phyloP scores from a whole-genome alignment of 2,797 vertebrate species.

The Cirrhinus mrigala region DNA sequence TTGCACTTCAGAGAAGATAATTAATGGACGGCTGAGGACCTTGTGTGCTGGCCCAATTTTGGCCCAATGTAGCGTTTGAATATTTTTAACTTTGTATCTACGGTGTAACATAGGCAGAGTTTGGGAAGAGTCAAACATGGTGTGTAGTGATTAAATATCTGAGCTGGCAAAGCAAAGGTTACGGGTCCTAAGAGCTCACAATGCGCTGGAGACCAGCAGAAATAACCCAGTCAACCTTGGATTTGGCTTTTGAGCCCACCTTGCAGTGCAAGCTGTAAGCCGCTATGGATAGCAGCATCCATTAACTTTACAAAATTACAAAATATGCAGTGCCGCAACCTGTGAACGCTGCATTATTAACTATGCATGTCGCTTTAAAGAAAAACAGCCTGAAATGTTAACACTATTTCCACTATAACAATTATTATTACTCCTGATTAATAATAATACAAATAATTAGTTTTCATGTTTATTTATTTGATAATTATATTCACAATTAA shows the following conservation, averaged over 20 bases:
- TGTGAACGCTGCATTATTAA: background rate
- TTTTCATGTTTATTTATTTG: background rate
- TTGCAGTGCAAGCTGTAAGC: background rate
- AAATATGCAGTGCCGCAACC: too few relatives aligned
- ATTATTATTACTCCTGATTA: background rate
- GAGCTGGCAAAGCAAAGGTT: constrained; percentile 19
- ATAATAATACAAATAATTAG: background rate
- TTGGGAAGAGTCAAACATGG: constrained; percentile 11
- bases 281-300: background rate
- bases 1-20: constrained; percentile 44
- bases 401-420: background rate
- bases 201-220: constrained; percentile 10
- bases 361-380: background rate
- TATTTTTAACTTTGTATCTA: constrained; percentile 36
- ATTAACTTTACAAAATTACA: background rate
- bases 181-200: background rate
- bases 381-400: background rate
- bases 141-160: background rate
- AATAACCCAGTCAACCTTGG: constrained; percentile 20
- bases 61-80: background rate
- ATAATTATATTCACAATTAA: background rate
- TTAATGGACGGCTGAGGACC: constrained; percentile 33
- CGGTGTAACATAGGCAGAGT: constrained; percentile 1
- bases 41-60: constrained; percentile 43
- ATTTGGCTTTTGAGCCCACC: background rate